These are phyloP conservation scores for Orientallactaga bullata DNA, from an alignment of 2,113 vertebrate species.

Conservation along the genomic window DNA sequence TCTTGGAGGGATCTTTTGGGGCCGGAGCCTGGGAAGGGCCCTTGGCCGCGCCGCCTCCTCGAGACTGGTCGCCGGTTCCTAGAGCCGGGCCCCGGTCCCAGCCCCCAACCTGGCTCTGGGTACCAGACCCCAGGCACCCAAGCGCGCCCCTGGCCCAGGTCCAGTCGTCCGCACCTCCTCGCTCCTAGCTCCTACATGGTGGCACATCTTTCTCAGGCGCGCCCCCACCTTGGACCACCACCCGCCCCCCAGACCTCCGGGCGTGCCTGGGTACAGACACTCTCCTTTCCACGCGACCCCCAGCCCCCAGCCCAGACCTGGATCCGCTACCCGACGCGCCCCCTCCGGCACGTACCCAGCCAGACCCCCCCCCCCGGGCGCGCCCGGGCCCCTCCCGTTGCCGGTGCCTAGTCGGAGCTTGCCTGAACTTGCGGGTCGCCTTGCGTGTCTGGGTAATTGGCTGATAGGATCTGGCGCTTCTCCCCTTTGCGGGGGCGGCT, in stretches of 20 bases:
- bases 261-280: background rate
- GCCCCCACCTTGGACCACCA: background rate
- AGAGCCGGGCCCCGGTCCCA: background rate
- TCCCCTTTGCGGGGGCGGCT: slow-evolving; percentile 67
- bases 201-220: background rate
- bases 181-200: background rate
- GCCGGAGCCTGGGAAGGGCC: background rate
- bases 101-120: background rate
- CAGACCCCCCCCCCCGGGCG: slow-evolving; percentile 14
- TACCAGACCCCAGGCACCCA: background rate
- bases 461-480: slow-evolving; percentile 71
- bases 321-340: background rate
- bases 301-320: background rate
- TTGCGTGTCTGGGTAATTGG: slow-evolving; percentile 49
- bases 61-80: background rate
- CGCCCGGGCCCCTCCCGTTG: slow-evolving; percentile 54
- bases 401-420: slow-evolving; percentile 64
- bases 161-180: background rate
- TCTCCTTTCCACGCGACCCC: background rate
- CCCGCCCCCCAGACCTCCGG: background rate
- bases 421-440: slow-evolving; percentile 67
- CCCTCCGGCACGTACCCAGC: background rate
- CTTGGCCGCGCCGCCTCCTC: background rate
- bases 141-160: background rate
- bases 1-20: slow-evolving; percentile 19